Base-by-base conservation (phyloP, 2,888 invertebrate species). In the Catocala sponsa region DNA sequence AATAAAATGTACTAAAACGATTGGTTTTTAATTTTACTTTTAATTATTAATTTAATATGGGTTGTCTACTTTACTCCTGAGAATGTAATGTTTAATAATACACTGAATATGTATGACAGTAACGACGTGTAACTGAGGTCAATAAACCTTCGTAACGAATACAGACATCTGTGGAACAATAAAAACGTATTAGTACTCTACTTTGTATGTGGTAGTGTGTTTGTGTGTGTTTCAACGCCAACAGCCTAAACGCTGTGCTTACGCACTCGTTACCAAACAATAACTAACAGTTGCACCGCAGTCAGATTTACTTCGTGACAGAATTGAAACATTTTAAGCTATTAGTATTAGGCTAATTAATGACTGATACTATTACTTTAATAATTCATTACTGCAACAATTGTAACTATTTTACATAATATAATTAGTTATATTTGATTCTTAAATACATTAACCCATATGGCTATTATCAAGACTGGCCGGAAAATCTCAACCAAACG, bases 141-240 rank as follows among this genome's bases (percentile, higher is more conserved):
- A 67, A 57, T 63, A 64, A 64, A 64, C 32, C 58, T 41, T 56
- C 10, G 9, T 11, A 5, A 10, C 47, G 52, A 60, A 32, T 57
- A 46, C 46, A 60, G 49, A 50, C 11, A 57, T 70, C 57, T 50
- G 50, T 61, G 6, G 62, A 7, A 13, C 33, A 51, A 33, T 25
- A 43, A 7, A 41, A 32, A 49, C 44, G 41, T 38, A 43, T 56
- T 38, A 59, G 5, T 7, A 9, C 10, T 15, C 47, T 50, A 50
- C 55, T 6, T n/a, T 33, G 10, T 49, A n/a, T 33, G 49, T 32
- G 33, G 33, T 33, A 12, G 6, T 33, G 48, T 49, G 5, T 49
- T 5, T 49, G n/a, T 12, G n/a, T 46, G 46, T 46, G 11, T 46
- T 46, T 46, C 35, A 50, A 50, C 32, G 35, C n/a, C 35, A 35